Evolutionary conservation across 2,888 invertebrate species (phyloP).

Genomic region (Myopa tessellatipennis): DNA sequence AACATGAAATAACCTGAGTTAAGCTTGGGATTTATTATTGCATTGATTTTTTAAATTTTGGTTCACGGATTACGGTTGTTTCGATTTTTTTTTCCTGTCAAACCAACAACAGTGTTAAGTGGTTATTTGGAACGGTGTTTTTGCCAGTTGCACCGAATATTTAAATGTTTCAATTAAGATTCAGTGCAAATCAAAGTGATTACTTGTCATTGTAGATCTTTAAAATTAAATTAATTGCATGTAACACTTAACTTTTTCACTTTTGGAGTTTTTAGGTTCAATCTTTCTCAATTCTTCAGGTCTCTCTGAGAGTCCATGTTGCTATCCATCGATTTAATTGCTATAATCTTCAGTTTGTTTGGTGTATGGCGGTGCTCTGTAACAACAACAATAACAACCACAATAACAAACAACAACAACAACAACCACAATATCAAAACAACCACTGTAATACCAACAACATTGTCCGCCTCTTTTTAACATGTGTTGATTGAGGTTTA

Average conservation of each 20-base stretch:
- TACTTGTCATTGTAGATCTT: too few relatives aligned
- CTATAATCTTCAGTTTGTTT: background rate
- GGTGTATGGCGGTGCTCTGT: too few relatives aligned
- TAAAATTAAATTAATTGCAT: too few relatives aligned
- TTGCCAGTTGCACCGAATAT: too few relatives aligned
- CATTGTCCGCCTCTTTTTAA: background rate
- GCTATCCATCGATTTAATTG: background rate
- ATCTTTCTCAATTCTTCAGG: too few relatives aligned
- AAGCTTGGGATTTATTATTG: background rate
- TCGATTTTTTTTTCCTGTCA: background rate
- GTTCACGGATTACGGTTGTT: background rate
- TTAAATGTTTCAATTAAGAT: too few relatives aligned
- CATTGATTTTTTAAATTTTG: background rate
- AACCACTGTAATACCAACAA: background rate
- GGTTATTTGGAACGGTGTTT: background rate
- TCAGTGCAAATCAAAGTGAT: too few relatives aligned
- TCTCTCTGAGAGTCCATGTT: too few relatives aligned
- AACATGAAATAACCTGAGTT: constrained; percentile 3
- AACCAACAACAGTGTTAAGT: background rate
- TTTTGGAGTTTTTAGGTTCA: too few relatives aligned
- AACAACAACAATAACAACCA: too few relatives aligned
- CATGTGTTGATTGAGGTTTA: background rate
- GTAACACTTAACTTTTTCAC: background rate
- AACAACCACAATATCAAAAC: background rate
- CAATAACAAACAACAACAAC: too few relatives aligned